phyloP scores from a whole-genome alignment of 2,797 vertebrate genomes.

The Smutsia temminckii region DNA sequence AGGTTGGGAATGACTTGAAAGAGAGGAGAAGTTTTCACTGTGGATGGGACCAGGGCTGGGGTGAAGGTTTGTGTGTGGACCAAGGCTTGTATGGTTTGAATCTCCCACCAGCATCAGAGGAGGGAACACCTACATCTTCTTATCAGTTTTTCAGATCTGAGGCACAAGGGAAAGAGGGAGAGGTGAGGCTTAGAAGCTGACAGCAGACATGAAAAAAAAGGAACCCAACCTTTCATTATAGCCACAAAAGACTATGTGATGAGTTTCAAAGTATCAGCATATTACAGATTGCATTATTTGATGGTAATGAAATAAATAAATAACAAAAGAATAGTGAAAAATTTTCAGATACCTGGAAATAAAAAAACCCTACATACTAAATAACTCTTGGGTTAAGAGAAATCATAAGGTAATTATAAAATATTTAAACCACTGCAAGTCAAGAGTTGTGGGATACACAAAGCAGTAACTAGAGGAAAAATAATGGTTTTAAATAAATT shows the following conservation, averaged over 20 bases:
- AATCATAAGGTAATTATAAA: neutral
- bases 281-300: no score
- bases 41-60: no score
- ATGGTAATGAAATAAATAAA: neutral
- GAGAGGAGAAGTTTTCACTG: neutral
- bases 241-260: neutral
- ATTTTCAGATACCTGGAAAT: neutral
- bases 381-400: neutral
- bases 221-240: accelerated
- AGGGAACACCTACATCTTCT: neutral
- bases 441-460: neutral
- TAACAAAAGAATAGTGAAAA: neutral
- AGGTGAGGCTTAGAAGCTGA: neutral
- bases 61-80: neutral
- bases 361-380: neutral
- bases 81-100: no score
- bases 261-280: neutral
- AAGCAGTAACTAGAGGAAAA: neutral
- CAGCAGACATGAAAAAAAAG: neutral
- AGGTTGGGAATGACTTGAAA: neutral
- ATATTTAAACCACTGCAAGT: neutral
- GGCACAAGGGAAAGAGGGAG: neutral
- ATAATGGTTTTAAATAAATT: neutral
- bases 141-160: neutral
- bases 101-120: neutral